Evolutionary conservation across 2,888 invertebrate genomes (phyloP).

Genomic region (Thymelicus sylvestris): DNA sequence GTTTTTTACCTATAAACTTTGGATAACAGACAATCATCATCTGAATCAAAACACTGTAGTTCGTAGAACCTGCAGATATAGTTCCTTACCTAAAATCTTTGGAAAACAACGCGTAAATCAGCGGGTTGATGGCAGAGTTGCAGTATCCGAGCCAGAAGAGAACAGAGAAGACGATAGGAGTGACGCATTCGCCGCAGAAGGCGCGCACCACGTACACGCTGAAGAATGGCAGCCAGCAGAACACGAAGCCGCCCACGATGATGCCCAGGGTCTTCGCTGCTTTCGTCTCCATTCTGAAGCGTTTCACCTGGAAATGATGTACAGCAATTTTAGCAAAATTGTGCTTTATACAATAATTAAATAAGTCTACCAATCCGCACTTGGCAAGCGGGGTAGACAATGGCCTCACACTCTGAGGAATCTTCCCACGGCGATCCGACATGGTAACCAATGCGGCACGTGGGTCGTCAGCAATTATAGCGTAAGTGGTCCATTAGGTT

Average conservation of each 20-base stretch:
- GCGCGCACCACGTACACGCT: slow-evolving; percentile 96
- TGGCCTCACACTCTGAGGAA: too few species aligned
- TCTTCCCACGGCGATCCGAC: too few species aligned
- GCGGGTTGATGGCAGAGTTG: slow-evolving; percentile 97
- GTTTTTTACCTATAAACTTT: too few species aligned
- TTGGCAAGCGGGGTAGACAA: too few species aligned
- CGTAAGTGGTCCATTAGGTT: too few species aligned
- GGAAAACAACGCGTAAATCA: slow-evolving; percentile 97
- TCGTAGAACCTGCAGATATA: background rate
- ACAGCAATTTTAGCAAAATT: background rate
- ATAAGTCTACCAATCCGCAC: too few species aligned
- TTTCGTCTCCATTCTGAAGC: slow-evolving; percentile 97
- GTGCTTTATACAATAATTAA: too few species aligned
- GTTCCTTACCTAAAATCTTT: slow-evolving; percentile 89
- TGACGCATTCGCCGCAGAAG: slow-evolving; percentile 94
- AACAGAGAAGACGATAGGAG: slow-evolving; percentile 93
- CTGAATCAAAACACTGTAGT: too few species aligned
- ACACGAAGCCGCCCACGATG: slow-evolving; percentile 98
- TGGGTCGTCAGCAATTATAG: too few species aligned
- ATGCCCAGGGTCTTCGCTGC: slow-evolving; percentile 98
- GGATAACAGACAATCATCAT: too few species aligned
- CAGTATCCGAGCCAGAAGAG: slow-evolving; percentile 99
- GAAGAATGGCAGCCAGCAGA: slow-evolving; percentile 99
- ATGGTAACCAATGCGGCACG: too few species aligned
- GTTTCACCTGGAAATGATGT: slow-evolving; percentile 88